Conservation (phyloP, 2,113 vertebrate species). For the Neomonachus schauinslandi region DNA sequence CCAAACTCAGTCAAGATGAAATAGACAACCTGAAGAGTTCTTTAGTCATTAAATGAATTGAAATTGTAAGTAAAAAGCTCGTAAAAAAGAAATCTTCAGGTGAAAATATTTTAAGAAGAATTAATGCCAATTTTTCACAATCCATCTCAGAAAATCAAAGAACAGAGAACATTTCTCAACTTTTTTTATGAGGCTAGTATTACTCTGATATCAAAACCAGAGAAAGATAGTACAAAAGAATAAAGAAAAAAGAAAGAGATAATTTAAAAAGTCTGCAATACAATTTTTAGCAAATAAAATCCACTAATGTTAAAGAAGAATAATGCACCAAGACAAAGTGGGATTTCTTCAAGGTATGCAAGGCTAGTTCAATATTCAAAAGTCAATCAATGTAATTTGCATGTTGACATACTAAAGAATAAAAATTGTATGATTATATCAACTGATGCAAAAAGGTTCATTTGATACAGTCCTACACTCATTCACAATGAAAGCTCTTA, state of each 20-base stretch:
- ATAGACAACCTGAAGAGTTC: not conserved
- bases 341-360: not conserved
- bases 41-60: not conserved
- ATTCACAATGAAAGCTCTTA: not conserved
- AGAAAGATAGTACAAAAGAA: not conserved
- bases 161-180: not conserved
- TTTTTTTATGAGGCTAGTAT: not conserved
- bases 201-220: not conserved
- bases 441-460: not conserved
- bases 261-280: not conserved
- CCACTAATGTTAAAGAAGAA: not conserved
- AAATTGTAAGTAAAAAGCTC: not conserved
- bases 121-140: not conserved
- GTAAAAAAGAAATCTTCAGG: not conserved
- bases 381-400: not conserved
- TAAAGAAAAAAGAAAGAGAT: not conserved
- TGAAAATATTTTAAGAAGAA: constrained; percentile 10
- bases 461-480: not conserved
- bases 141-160: not conserved
- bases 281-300: not conserved
- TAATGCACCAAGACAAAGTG: not conserved
- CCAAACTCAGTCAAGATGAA: not conserved
- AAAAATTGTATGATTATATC: not conserved
- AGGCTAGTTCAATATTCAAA: not conserved
- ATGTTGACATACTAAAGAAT: not conserved